Percentiles rank a stretch among this genome's conserved stretches.
Conservation (phyloP, 2,888 invertebrate species). For the Rutpela maculata region DNA sequence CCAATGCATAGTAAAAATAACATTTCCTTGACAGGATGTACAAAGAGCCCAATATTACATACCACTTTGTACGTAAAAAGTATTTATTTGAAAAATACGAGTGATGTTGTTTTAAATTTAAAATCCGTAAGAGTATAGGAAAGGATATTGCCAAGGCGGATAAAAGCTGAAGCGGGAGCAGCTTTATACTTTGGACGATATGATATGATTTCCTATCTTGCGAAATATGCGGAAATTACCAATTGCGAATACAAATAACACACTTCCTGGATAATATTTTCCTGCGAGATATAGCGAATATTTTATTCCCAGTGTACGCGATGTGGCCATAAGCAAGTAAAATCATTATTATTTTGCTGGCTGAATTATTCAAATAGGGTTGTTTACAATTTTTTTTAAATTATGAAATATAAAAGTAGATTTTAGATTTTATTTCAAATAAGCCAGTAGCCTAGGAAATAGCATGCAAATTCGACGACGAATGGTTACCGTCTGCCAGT, state of each 20-base stretch:
- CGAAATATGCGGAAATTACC: not conserved
- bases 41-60: not conserved
- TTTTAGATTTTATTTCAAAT: too few species aligned
- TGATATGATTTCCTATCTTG: constrained; percentile 1
- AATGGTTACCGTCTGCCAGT: too few species aligned
- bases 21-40: constrained; percentile 1
- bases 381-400: not conserved
- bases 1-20: not conserved
- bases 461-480: too few species aligned
- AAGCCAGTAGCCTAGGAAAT: too few species aligned
- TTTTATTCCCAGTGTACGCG: not conserved
- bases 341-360: not conserved
- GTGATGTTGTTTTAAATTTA: constrained; percentile 5
- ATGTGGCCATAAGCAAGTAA: not conserved
- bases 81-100: constrained; percentile 7
- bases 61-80: not conserved
- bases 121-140: not conserved
- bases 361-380: not conserved
- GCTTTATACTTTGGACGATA: not conserved
- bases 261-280: constrained; percentile 3
- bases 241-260: constrained; percentile 7
- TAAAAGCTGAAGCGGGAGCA: constrained; percentile 2
- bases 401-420: too few species aligned
- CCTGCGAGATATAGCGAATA: not conserved
- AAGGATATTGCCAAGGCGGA: constrained; percentile 3